Evolutionary conservation across 2,113 vertebrate species (phyloP), one percentile per base, ranked within the genome.

Genomic region (Daubentonia madagascariensis): DNA sequence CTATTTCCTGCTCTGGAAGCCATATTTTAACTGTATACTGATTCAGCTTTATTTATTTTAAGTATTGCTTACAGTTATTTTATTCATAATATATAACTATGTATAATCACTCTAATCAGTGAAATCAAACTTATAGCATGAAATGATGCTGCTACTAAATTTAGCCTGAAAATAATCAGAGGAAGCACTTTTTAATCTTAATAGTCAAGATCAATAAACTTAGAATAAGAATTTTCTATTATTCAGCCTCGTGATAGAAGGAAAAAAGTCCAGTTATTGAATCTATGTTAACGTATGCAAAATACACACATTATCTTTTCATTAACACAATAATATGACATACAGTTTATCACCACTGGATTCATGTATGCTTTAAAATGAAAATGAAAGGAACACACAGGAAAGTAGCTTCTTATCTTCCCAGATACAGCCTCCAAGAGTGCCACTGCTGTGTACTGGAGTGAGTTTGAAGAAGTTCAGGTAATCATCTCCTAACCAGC

Each of bases 381-480:
- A 95, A 97, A 98, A 88, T 93, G 68, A 78, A 94, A 94, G 89
- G 96, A 98, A 76, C 96, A 97, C 91, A 81, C 94, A 98, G 95
- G 92, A 98, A 97, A 98, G 98, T 98, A 98, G 78, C 98, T 98
- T 97, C 96, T 98, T 97, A 97, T 98, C 98, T 98, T 97, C 91
- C 88, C 81, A 92, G 98, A 97, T 96, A 96, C 95, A 98, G 89
- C 85, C 97, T 98, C 96, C 97, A 94, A 91, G 97, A 98, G 52
- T 72, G 92, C 96, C 96, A 96, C 94, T 97, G 91, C 95, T 97
- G 95, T 98, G 95, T 95, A 97, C 96, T 94, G 97, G 94, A 96
- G 88, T 98, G 91, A 98, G 91, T 97, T 97, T 98, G 97, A 98
- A 98, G 97, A 97, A 98, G 96, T 89, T 98, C 98, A 97, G 97